Conservation (phyloP, 1,140 invertebrate species). For the Tetraneura akinire region DNA sequence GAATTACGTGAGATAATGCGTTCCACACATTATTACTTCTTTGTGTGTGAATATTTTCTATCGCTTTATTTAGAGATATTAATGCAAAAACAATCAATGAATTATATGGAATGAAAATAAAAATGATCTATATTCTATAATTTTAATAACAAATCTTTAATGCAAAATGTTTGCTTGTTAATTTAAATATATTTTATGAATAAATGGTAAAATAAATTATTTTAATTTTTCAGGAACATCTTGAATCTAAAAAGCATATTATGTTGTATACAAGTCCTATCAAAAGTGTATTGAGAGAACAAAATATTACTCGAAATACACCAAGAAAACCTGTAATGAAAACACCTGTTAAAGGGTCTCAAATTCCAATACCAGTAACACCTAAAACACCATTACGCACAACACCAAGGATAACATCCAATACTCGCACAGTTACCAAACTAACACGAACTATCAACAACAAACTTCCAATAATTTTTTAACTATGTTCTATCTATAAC, state of each 20-base stretch:
- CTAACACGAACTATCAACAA: conserved; percentile 39
- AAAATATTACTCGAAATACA: neutral
- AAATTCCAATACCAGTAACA: conserved; percentile 43
- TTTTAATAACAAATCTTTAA: neutral
- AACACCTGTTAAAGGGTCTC: conserved; percentile 36
- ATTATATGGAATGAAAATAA: too few relatives aligned
- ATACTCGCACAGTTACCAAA: conserved; percentile 33
- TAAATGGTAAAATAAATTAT: neutral
- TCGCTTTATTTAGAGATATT: conserved; percentile 18
- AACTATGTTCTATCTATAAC: conserved; percentile 7
- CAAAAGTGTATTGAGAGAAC: conserved; percentile 18
- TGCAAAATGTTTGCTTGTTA: neutral
- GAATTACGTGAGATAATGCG: conserved; percentile 45
- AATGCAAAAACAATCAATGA: too few relatives aligned
- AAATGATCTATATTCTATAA: too few relatives aligned
- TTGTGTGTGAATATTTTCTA: conserved; percentile 42
- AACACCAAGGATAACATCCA: conserved; percentile 22
- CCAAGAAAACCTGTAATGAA: conserved; percentile 14
- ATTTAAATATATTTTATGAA: neutral
- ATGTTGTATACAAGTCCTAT: conserved; percentile 23
- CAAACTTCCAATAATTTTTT: conserved; percentile 46
- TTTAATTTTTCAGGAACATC: conserved; percentile 41
- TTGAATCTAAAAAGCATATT: conserved; percentile 40
- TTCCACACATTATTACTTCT: conserved; percentile 33
- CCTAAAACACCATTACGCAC: conserved; percentile 40